These are phyloP conservation scores for Ageneiosus marmoratus DNA, from an alignment of 2,113 vertebrate genomes.

Conservation along the genomic window DNA sequence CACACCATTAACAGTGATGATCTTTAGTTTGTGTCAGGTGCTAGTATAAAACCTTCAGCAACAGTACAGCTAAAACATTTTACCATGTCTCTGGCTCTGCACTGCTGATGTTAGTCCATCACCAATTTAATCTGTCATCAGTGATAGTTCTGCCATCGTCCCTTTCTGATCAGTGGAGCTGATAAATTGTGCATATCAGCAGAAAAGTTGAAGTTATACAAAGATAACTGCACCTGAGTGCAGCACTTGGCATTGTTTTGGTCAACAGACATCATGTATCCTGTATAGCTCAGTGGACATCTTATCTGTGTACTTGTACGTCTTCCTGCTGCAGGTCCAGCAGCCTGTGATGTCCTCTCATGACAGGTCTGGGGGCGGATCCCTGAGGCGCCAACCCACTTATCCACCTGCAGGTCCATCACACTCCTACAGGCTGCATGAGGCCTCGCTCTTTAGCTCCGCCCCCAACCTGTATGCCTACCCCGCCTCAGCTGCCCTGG, in stretches of 20 bases:
- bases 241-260: neutral
- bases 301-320: neutral
- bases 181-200: neutral
- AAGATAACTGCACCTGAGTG: neutral
- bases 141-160: neutral
- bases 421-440: slow-evolving; percentile 89
- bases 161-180: neutral
- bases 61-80: neutral
- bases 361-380: slow-evolving; percentile 75
- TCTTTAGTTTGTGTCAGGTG: neutral
- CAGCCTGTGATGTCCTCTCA: slow-evolving; percentile 81
- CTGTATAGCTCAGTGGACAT: neutral
- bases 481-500: slow-evolving; percentile 85
- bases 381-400: slow-evolving; percentile 84
- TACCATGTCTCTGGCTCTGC: neutral
- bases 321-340: slow-evolving; percentile 79
- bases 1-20: neutral
- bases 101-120: neutral
- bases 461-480: slow-evolving; percentile 93
- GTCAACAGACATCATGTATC: neutral
- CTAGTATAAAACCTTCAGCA: neutral
- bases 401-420: slow-evolving; percentile 82
- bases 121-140: neutral
- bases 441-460: slow-evolving; percentile 84
- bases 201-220: too few relatives aligned